phyloP scores from a whole-genome alignment of 2,888 invertebrate species.

The Dynastes maya region DNA sequence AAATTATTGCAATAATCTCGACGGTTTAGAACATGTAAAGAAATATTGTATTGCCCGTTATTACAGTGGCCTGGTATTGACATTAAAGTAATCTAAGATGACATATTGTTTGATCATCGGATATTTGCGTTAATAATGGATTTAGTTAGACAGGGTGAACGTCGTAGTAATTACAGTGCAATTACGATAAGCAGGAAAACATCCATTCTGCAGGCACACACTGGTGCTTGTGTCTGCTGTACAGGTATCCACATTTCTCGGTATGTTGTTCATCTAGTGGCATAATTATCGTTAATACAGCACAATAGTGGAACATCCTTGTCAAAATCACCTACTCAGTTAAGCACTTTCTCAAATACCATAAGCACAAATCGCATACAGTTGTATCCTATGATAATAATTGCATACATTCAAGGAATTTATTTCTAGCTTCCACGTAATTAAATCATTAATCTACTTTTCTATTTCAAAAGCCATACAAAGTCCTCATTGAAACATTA shows the following conservation, averaged over 20 bases:
- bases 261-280: slow-evolving; percentile 52
- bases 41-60: neutral
- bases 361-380: slow-evolving; percentile 21
- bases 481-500: no score
- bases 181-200: slow-evolving; percentile 51
- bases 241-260: slow-evolving; percentile 51
- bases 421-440: neutral
- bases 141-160: slow-evolving; percentile 33
- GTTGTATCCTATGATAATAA: neutral
- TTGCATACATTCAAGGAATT: neutral
- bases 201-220: slow-evolving; percentile 27
- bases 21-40: neutral
- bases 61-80: slow-evolving; percentile 14
- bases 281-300: slow-evolving; percentile 51
- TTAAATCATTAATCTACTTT: neutral
- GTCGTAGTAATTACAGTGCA: slow-evolving; percentile 51
- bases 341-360: slow-evolving; percentile 35
- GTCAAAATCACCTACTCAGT: slow-evolving; percentile 42
- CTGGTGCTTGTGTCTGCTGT: neutral
- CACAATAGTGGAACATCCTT: slow-evolving; percentile 43
- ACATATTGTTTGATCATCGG: slow-evolving; percentile 43
- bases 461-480: no score
- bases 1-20: no score
- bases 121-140: slow-evolving; percentile 49
- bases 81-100: slow-evolving; percentile 27